Conservation (phyloP, 2,888 invertebrate species). For the Ophion ventricosus region DNA sequence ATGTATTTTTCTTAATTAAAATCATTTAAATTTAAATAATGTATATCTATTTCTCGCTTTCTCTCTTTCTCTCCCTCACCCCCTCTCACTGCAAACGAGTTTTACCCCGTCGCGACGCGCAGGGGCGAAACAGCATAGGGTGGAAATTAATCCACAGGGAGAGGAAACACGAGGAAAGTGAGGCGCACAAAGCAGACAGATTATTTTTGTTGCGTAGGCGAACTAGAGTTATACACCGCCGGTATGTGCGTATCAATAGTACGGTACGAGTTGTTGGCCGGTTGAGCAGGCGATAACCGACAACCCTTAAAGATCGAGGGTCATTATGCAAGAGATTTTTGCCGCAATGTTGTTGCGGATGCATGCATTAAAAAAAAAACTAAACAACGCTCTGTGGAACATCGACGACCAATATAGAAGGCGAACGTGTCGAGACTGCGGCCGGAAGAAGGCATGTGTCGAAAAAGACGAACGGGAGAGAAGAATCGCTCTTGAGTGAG, state of each 20-base stretch:
- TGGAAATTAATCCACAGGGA: conserved; percentile 56
- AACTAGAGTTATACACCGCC: conserved; percentile 38
- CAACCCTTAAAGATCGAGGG: too few relatives aligned
- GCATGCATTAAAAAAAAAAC: too few relatives aligned
- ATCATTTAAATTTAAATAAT: too few relatives aligned
- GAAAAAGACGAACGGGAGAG: too few relatives aligned
- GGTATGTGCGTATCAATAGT: not conserved
- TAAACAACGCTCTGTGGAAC: too few relatives aligned
- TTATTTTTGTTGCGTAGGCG: conserved; percentile 46
- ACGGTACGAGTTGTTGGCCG: conserved; percentile 22
- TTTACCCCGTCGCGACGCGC: conserved; percentile 26
- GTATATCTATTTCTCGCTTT: conserved; percentile 27
- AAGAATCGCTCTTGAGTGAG: not conserved
- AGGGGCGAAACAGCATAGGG: conserved; percentile 37
- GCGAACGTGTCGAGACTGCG: too few relatives aligned
- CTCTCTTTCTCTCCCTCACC: not conserved
- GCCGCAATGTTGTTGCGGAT: too few relatives aligned
- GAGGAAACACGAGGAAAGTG: conserved; percentile 36
- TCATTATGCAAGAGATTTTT: too few relatives aligned
- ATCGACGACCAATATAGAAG: too few relatives aligned
- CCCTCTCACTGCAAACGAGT: not conserved
- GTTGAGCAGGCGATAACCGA: not conserved
- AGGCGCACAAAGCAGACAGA: conserved; percentile 27
- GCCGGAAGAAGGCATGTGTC: too few relatives aligned
- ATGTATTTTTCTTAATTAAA: too few relatives aligned